Percentiles rank a stretch among this genome's conserved stretches.
Evolutionary conservation across 2,113 vertebrate species (phyloP).

Genomic region (Channa argus): DNA sequence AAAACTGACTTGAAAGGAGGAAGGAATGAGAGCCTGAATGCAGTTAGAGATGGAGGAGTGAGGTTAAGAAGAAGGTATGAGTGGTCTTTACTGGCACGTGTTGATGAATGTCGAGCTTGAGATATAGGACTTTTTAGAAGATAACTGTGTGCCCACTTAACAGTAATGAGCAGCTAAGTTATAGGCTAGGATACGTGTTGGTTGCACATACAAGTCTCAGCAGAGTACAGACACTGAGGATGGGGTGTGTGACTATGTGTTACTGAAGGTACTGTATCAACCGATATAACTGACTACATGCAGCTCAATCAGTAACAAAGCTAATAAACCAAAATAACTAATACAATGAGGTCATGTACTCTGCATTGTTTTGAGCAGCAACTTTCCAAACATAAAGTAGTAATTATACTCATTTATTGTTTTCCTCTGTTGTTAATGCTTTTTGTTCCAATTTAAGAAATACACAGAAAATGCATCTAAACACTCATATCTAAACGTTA

Average conservation of each 20-base stretch:
- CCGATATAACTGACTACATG: no score
- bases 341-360: neutral
- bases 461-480: neutral
- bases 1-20: conserved; percentile 86
- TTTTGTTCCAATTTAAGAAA: neutral
- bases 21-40: conserved; percentile 64
- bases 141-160: conserved; percentile 83
- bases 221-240: conserved; percentile 7
- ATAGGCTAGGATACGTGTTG: conserved; percentile 18
- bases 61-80: conserved; percentile 87
- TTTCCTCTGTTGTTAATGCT: neutral
- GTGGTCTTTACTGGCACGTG: conserved; percentile 93
- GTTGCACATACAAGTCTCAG: conserved; percentile 6
- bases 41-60: conserved; percentile 87
- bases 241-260: neutral
- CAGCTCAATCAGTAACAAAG: no score
- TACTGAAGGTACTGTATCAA: no score
- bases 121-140: conserved; percentile 91
- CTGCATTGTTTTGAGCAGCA: neutral
- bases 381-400: neutral
- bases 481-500: neutral
- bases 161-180: conserved; percentile 66
- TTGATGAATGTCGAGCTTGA: conserved; percentile 99
- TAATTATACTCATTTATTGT: neutral
- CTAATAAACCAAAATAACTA: no score